Base-by-base conservation (phyloP, 1,140 invertebrate genomes). In the Bombus balteatus region DNA sequence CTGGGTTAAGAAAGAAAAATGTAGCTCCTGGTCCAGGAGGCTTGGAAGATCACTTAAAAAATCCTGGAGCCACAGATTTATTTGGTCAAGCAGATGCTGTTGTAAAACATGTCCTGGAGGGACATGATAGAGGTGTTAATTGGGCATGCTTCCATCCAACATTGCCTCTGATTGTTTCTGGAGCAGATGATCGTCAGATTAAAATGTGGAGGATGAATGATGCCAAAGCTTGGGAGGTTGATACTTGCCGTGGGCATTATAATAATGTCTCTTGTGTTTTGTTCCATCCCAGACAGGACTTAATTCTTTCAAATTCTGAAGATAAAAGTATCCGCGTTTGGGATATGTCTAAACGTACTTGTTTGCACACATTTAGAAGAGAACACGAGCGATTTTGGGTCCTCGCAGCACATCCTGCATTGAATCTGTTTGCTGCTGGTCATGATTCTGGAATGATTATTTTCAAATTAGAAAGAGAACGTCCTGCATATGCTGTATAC, bases 171-270 rank as follows among this genome's bases (percentile, higher is more conserved):
- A 99, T 99, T 90, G 98, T 98, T 0, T 99, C 99, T 6, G 99
- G 98, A 25, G 99, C 99, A 70, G 99, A 99, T 95, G 99, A 99
- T 95, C 96, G 99, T 39, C 98, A 99, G 92, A 97, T 99, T 18
- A 99, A 99, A 95, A 96, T 99, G 82, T 99, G 99, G 99, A 96
- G 99, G 87, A 99, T 99, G 98, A 99, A 99, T 94, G 99, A 99
- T 95, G 97, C 98, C 53, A 99, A 99, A 95, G 99, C 99, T 1
- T 99, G 99, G 99, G 99, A 99, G 95, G 98, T 99, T 37, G 99
- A 99, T 93, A 99, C 99, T 1, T 99, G 99, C 91, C 97, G 99
- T 72, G 99, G 99, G 2, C 99, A 99, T 95, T 99, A 99, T 95
- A 99, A 99, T 95, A 99, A 99, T 95, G 99, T 99, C 1, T 99